These are phyloP conservation scores for Phortica variegata DNA, from an alignment of 1,140 invertebrate species.

Conservation along the genomic window DNA sequence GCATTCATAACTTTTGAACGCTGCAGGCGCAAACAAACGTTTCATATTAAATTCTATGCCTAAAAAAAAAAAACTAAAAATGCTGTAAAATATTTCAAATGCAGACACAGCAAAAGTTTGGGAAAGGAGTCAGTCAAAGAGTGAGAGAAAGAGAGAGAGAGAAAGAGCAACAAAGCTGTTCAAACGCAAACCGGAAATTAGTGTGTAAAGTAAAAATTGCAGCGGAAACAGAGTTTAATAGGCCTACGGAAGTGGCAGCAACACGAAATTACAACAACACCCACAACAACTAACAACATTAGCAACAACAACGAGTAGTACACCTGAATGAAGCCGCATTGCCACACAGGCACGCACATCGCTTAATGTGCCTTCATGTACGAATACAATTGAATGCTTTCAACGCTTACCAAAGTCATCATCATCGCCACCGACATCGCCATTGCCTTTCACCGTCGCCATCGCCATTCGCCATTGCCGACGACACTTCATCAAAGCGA, in stretches of 20 bases:
- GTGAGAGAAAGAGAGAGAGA: slow-evolving; percentile 1
- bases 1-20: not conserved
- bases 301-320: too few species aligned
- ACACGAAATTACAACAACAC: too few species aligned
- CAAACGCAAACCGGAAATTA: slow-evolving; percentile 33
- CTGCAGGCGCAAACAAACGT: not conserved
- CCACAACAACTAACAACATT: too few species aligned
- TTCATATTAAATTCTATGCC: not conserved
- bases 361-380: slow-evolving; percentile 29
- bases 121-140: not conserved
- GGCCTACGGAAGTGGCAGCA: too few species aligned
- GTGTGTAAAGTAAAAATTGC: slow-evolving; percentile 34
- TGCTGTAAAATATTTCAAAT: not conserved
- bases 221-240: slow-evolving; percentile 31
- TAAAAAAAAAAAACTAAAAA: not conserved
- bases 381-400: not conserved
- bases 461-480: too few species aligned
- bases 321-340: too few species aligned
- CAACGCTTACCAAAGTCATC: too few species aligned
- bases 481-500: not conserved
- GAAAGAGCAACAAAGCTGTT: slow-evolving; percentile 13
- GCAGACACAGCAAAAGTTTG: not conserved
- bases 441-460: too few species aligned
- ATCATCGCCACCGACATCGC: too few species aligned
- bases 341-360: too few species aligned